phyloP scores from a whole-genome alignment of 1,140 invertebrate genomes.

The Nebria ingens region DNA sequence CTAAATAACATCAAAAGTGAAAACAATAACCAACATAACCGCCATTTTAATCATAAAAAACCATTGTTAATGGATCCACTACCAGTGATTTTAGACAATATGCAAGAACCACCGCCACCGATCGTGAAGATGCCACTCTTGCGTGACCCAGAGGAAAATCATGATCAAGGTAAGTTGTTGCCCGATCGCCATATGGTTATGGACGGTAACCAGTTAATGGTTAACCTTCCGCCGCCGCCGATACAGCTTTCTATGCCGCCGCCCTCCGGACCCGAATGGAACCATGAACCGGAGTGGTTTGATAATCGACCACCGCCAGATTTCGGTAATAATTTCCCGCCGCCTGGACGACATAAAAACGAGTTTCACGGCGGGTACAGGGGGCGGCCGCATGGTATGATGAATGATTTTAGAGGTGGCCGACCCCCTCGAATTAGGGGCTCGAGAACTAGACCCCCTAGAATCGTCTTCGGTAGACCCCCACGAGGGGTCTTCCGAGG shows the following conservation, averaged over 20 bases:
- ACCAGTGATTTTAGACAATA: neutral
- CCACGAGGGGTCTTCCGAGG: neutral
- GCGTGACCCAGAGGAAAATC: too few relatives aligned
- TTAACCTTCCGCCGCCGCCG: too few relatives aligned
- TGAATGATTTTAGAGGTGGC: too few relatives aligned
- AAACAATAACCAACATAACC: slow-evolving; percentile 9
- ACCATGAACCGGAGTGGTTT: neutral
- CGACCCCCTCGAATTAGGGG: neutral
- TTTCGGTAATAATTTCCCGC: neutral
- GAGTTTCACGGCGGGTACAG: neutral
- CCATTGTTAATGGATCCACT: too few relatives aligned
- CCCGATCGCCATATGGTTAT: too few relatives aligned
- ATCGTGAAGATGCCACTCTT: slow-evolving; percentile 21
- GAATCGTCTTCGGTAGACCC: neutral
- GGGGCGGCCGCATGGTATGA: too few relatives aligned
- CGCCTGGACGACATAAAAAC: neutral
- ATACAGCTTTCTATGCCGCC: too few relatives aligned
- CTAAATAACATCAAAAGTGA: too few relatives aligned
- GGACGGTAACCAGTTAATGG: too few relatives aligned
- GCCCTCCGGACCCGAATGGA: too few relatives aligned
- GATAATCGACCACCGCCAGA: neutral
- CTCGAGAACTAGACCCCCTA: neutral
- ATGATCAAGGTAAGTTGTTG: too few relatives aligned
- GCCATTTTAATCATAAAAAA: too few relatives aligned
- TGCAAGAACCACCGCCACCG: slow-evolving; percentile 28